Conservation (phyloP, 2,113 vertebrate genomes). For the Pseudorectes ferrugineus region DNA sequence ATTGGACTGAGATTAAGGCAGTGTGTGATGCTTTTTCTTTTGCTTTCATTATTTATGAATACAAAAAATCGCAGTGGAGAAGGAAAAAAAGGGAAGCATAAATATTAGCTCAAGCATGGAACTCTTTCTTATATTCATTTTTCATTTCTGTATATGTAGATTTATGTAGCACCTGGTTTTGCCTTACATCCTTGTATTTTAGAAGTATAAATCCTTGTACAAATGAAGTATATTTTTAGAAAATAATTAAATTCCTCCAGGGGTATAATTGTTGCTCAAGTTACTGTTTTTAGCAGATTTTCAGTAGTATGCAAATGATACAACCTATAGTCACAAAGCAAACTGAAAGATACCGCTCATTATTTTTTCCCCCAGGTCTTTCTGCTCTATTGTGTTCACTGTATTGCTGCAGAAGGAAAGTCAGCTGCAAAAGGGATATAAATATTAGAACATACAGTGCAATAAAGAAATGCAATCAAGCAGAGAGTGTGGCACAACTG, state of each 20-base stretch:
- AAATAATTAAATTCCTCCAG: neutral
- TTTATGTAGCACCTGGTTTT: neutral
- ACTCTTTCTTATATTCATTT: neutral
- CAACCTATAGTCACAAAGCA: neutral
- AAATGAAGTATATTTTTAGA: neutral
- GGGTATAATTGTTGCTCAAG: neutral
- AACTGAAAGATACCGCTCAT: neutral
- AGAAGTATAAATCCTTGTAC: neutral
- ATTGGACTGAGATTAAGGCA: neutral
- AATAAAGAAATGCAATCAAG: neutral
- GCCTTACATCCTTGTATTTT: neutral
- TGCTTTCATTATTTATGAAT: neutral
- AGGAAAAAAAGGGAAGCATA: neutral
- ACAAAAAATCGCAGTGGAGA: neutral
- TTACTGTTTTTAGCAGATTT: neutral
- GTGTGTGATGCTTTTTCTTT: neutral
- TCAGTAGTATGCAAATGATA: neutral
- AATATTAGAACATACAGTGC: neutral
- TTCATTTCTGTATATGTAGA: neutral
- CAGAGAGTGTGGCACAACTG: neutral
- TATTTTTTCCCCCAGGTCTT: neutral
- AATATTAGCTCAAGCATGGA: neutral
- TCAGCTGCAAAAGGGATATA: neutral
- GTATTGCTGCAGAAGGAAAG: neutral
- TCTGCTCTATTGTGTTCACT: neutral